A percentile compares a stretch with the other conserved stretches of the same genome.
phyloP scores from a whole-genome alignment of 1,140 invertebrate species.

The Ceratina australensis region DNA sequence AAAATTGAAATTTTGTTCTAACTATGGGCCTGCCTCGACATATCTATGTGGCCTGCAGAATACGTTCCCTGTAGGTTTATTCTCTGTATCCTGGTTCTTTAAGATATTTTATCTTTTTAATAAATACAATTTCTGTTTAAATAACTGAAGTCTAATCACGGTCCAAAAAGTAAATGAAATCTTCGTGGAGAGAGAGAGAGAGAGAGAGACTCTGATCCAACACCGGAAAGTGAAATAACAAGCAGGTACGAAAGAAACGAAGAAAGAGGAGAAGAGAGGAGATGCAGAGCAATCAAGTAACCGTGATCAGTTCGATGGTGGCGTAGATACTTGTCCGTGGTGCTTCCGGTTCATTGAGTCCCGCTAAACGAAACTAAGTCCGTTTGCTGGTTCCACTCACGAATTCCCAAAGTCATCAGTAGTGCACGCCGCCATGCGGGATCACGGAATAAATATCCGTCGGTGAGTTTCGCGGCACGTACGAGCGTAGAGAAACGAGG shows the following conservation, averaged over 20 bases:
- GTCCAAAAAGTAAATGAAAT: background rate
- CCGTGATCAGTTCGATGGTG: constrained; percentile 42
- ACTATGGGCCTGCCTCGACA: too few relatives aligned
- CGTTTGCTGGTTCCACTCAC: constrained; percentile 58
- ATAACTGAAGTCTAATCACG: background rate
- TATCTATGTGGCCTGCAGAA: too few relatives aligned
- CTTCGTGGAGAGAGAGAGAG: too few relatives aligned
- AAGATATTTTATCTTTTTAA: too few relatives aligned
- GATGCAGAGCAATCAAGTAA: constrained; percentile 43
- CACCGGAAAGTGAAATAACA: too few relatives aligned
- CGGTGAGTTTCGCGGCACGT: constrained; percentile 61
- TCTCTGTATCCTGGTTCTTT: too few relatives aligned
- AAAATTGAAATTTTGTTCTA: too few relatives aligned
- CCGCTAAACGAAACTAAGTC: constrained; percentile 20
- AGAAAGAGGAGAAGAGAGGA: background rate
- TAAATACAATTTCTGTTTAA: too few relatives aligned
- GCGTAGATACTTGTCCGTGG: constrained; percentile 25
- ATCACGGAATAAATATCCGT: constrained; percentile 63
- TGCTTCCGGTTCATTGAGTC: constrained; percentile 51
- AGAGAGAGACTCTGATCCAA: too few relatives aligned
- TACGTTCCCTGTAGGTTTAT: too few relatives aligned
- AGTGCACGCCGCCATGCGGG: constrained; percentile 35
- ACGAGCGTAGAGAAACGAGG: constrained; percentile 49
- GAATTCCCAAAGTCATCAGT: constrained; percentile 61
- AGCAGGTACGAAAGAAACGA: background rate